Percentiles rank a stretch among this genome's conserved stretches.
Evolutionary conservation across 2,888 invertebrate genomes (phyloP).

Genomic region (Cephus sareptanus): DNA sequence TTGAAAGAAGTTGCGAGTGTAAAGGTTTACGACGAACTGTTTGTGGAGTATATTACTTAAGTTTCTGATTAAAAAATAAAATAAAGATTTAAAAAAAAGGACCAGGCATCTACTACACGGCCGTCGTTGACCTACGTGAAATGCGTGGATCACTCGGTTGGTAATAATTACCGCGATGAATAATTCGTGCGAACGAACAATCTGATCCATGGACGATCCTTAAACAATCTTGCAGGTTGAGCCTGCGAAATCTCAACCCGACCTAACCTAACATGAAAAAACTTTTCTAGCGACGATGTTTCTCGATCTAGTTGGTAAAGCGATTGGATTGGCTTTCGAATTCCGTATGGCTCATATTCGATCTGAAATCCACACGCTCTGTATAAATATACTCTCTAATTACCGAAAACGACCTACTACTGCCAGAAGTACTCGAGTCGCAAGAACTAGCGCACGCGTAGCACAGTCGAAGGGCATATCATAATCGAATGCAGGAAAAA

Average conservation of each 20-base stretch:
- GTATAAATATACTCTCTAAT: conserved; percentile 46
- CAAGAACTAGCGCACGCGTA: neutral
- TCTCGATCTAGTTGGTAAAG: neutral
- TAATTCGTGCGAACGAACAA: neutral
- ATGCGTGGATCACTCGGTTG: neutral
- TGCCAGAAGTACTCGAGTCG: neutral
- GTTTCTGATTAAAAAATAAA: conserved; percentile 8
- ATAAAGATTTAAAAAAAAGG: neutral
- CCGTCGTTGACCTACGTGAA: neutral
- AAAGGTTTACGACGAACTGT: neutral
- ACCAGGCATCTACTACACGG: conserved; percentile 3
- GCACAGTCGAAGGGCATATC: neutral
- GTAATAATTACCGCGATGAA: neutral
- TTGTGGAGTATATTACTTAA: neutral
- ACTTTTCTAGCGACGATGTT: neutral
- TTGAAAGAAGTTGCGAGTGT: neutral
- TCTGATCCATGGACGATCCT: neutral
- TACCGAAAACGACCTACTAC: conserved; percentile 42
- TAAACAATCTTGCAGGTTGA: neutral
- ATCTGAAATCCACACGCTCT: conserved; percentile 22
- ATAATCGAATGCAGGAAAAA: neutral
- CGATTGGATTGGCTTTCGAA: neutral
- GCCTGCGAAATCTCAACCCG: neutral
- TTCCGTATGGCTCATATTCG: neutral
- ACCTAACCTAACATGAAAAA: neutral